A percentile compares a stretch with the other conserved stretches of the same genome.
These are phyloP conservation scores for Tridacna gigas DNA, from an alignment of 2,888 invertebrate genomes.

Conservation along the genomic window DNA sequence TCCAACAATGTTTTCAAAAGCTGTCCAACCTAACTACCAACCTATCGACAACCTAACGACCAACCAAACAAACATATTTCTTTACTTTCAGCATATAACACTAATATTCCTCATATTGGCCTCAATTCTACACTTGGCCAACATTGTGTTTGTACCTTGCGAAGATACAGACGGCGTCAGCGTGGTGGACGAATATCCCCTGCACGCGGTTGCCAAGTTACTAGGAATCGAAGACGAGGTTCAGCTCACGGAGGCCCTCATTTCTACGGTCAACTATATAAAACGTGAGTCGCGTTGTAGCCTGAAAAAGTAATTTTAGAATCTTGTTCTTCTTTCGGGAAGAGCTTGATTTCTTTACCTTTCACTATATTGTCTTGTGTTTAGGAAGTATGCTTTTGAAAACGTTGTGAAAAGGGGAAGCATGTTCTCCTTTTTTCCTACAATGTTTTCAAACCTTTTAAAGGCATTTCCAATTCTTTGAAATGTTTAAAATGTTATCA, in stretches of 20 bases:
- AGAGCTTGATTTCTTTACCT: too few relatives aligned
- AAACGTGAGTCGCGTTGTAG: conserved; percentile 57
- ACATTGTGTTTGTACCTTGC: conserved; percentile 78
- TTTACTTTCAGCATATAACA: conserved; percentile 73
- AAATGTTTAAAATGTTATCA: too few relatives aligned
- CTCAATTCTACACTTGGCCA: conserved; percentile 78
- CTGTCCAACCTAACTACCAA: too few relatives aligned
- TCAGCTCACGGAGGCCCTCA: conserved; percentile 73
- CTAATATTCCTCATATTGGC: conserved; percentile 78
- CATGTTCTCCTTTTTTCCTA: background rate
- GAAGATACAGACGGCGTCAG: conserved; percentile 78
- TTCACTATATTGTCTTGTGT: too few relatives aligned
- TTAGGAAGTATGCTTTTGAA: background rate
- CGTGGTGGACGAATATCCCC: conserved; percentile 75
- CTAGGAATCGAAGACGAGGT: conserved; percentile 75
- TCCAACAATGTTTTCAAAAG: too few relatives aligned
- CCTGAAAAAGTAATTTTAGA: too few relatives aligned
- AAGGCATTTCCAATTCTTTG: too few relatives aligned
- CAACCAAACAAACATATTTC: too few relatives aligned
- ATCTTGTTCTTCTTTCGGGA: too few relatives aligned
- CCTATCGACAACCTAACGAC: too few relatives aligned
- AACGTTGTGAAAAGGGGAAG: background rate
- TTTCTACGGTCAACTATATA: conserved; percentile 73
- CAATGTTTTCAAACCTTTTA: too few relatives aligned
- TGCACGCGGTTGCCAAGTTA: conserved; percentile 76